These are phyloP conservation scores for Cephus rjabovi DNA, from an alignment of 2,888 invertebrate genomes.

Conservation along the genomic window DNA sequence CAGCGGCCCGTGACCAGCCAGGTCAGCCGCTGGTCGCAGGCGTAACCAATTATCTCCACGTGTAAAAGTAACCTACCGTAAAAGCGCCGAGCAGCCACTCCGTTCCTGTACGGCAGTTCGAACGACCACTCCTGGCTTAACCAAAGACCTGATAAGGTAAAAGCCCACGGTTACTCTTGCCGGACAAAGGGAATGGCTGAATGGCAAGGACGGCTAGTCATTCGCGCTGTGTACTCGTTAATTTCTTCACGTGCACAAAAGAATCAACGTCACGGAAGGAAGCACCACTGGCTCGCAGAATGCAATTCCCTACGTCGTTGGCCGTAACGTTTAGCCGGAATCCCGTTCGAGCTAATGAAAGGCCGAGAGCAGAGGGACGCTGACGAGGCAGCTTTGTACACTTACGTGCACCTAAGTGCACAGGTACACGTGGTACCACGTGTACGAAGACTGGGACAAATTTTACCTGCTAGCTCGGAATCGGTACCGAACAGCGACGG, in stretches of 20 bases:
- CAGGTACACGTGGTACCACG: not conserved
- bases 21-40: no score
- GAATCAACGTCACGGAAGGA: not conserved
- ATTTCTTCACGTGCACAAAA: not conserved
- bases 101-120: no score
- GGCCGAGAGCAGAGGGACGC: slow-evolving; percentile 30
- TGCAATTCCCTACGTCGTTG: slow-evolving; percentile 42
- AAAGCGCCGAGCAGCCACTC: no score
- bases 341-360: slow-evolving; percentile 53
- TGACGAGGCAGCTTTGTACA: slow-evolving; percentile 31
- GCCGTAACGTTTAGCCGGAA: slow-evolving; percentile 43
- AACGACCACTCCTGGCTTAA: not conserved
- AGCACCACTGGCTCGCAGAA: slow-evolving; percentile 35
- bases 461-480: not conserved
- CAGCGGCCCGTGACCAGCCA: no score
- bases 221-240: not conserved
- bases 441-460: not conserved
- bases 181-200: not conserved
- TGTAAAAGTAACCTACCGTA: no score
- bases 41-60: no score
- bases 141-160: no score
- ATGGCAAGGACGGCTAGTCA: not conserved
- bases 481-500: not conserved
- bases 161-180: no score
- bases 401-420: not conserved